Percentiles rank a stretch among this genome's conserved stretches.
These are phyloP conservation scores for Cranoglanis bouderius DNA, from an alignment of 2,113 vertebrate species.

Conservation along the genomic window DNA sequence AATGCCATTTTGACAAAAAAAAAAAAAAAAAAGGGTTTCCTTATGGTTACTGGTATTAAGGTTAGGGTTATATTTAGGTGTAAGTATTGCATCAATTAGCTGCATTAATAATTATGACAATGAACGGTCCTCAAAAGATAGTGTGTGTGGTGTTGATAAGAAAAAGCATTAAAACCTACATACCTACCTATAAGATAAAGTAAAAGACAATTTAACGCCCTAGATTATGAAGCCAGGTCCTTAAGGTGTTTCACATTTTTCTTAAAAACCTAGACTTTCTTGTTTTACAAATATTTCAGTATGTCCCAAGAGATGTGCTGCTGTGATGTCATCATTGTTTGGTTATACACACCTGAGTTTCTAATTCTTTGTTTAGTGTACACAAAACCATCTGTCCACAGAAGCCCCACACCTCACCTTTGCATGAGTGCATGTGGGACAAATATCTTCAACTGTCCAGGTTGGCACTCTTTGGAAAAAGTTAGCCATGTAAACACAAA, in stretches of 20 bases:
- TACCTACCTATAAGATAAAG: not conserved
- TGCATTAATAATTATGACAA: not conserved
- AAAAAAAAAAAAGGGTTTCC: no score
- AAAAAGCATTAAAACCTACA: not conserved
- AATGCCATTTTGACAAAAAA: no score
- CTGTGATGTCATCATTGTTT: not conserved
- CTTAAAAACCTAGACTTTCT: not conserved
- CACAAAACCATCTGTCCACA: not conserved
- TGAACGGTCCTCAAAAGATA: not conserved
- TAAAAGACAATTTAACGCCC: not conserved
- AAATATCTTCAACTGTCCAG: not conserved
- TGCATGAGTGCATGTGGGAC: not conserved
- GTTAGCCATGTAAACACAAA: not conserved
- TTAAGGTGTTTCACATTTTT: not conserved
- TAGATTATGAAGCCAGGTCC: not conserved
- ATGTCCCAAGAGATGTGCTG: not conserved
- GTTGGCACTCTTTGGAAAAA: not conserved
- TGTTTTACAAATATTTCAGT: not conserved
- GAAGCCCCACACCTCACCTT: not conserved
- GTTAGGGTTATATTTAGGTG: not conserved
- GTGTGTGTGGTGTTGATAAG: not conserved
- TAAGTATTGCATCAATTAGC: not conserved
- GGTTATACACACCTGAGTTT: not conserved
- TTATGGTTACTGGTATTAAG: no score
- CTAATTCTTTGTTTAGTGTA: slow-evolving; percentile 7